Evolutionary conservation across 2,113 vertebrate genomes (phyloP).

Genomic region (Cynocephalus volans): DNA sequence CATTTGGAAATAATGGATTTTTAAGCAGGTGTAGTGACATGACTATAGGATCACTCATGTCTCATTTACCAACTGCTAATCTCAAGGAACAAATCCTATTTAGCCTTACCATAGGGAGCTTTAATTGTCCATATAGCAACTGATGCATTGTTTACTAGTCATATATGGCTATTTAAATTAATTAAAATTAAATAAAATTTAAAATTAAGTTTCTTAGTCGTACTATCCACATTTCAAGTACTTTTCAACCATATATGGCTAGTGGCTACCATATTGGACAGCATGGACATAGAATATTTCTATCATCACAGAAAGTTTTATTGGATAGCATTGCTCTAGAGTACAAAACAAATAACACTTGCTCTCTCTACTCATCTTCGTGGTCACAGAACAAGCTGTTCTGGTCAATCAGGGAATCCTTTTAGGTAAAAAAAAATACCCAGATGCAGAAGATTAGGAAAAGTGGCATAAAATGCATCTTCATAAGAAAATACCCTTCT

Average conservation of each 20-base stretch:
- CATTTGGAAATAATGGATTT: slow-evolving; percentile 32
- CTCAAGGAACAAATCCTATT: background rate
- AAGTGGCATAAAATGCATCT: background rate
- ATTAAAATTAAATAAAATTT: background rate
- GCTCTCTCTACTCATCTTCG: background rate
- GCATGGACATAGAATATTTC: background rate
- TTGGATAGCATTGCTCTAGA: background rate
- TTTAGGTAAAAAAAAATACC: background rate
- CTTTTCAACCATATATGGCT: background rate
- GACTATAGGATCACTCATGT: background rate
- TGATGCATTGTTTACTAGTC: background rate
- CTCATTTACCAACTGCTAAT: background rate
- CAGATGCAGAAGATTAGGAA: background rate
- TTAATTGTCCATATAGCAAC: background rate
- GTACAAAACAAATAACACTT: background rate
- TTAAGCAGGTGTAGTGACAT: background rate
- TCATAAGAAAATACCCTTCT: background rate
- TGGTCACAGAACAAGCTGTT: background rate
- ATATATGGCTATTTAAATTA: background rate
- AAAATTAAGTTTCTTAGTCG: background rate
- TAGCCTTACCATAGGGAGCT: background rate
- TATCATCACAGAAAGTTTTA: background rate
- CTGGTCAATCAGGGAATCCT: background rate
- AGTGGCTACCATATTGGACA: background rate
- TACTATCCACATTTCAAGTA: background rate